These are phyloP conservation scores for Pocota personata DNA, from an alignment of 2,888 invertebrate genomes.

Conservation along the genomic window DNA sequence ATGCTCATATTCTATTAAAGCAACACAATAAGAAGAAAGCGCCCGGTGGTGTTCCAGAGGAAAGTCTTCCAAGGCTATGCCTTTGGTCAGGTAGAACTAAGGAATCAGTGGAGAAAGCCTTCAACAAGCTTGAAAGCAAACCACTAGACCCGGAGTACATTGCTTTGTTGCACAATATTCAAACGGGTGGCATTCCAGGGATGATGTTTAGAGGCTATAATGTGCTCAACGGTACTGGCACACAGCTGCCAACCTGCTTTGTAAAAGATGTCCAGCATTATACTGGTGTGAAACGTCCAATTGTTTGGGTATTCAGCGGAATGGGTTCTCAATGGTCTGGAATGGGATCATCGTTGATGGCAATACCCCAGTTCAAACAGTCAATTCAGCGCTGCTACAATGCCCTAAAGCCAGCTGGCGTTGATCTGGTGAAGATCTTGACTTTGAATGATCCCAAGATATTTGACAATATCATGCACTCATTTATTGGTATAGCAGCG, in stretches of 20 bases:
- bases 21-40: conserved; percentile 73
- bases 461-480: conserved; percentile 86
- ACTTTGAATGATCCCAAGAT: conserved; percentile 85
- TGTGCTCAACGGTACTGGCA: conserved; percentile 79
- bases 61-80: conserved; percentile 88
- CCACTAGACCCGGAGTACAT: conserved; percentile 85
- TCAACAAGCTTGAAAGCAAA: conserved; percentile 85
- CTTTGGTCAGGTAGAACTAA: conserved; percentile 90
- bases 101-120: conserved; percentile 86
- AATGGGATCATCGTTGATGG: conserved; percentile 91
- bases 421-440: conserved; percentile 86
- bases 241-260: conserved; percentile 77
- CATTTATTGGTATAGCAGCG: conserved; percentile 89
- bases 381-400: conserved; percentile 86
- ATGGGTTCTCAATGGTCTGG: conserved; percentile 94
- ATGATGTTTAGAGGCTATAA: conserved; percentile 90
- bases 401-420: conserved; percentile 85
- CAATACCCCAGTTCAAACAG: conserved; percentile 88
- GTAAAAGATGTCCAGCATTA: conserved; percentile 85
- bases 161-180: conserved; percentile 84
- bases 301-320: conserved; percentile 95
- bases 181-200: conserved; percentile 84
- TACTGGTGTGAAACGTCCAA: conserved; percentile 86
- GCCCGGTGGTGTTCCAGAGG: conserved; percentile 85
- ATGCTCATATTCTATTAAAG: conserved; percentile 83